Base-by-base conservation (phyloP, 2,888 invertebrate species). In the Meteorus cinctellus region DNA sequence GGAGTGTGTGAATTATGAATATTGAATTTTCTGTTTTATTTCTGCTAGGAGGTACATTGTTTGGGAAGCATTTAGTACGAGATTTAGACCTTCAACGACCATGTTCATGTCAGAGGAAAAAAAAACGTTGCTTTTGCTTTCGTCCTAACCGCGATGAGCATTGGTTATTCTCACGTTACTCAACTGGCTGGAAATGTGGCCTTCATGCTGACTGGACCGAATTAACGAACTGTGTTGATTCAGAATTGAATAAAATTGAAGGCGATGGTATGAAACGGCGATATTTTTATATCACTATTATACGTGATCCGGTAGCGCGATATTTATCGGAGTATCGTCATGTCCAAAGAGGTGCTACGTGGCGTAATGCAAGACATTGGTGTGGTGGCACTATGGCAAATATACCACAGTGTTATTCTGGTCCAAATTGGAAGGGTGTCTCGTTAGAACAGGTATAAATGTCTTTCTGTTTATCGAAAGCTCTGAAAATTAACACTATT, bases 161-260 rank as follows among this genome's bases (percentile, higher is more conserved):
- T 90, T 99, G 99, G 99, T 92, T 99, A 82, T 98, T 99, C 91
- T 98, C 97, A 88, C 93, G 98, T 86, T 98, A 97, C 91, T 97
- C 98, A 70, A 98, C 97, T 34, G 98, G 98, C 82, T 98, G 98
- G 98, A 96, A 96, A 87, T 99, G 99, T 90, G 99, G 99, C 72
- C 92, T 99, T 66, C 98, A 98, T 89, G 98, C 98, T 34, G 99
- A 99, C 91, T 99, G 97, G 96, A 99, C 99, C 2, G 99, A 99
- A 91, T 90, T 99, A 82, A 97, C 96, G 12, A 93, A 92, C 83
- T 98, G 98, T 90, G 98, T 98, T 55, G 96, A 98, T 87, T 93
- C 94, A 34, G 96, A 96, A 86, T 92, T 99, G 86, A 96, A 98
- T 90, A 95, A 96, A 89, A 95, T 96, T 87, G 98, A 98, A 90